phyloP scores from a whole-genome alignment of 2,797 vertebrate species.

The Tapera naevia region DNA sequence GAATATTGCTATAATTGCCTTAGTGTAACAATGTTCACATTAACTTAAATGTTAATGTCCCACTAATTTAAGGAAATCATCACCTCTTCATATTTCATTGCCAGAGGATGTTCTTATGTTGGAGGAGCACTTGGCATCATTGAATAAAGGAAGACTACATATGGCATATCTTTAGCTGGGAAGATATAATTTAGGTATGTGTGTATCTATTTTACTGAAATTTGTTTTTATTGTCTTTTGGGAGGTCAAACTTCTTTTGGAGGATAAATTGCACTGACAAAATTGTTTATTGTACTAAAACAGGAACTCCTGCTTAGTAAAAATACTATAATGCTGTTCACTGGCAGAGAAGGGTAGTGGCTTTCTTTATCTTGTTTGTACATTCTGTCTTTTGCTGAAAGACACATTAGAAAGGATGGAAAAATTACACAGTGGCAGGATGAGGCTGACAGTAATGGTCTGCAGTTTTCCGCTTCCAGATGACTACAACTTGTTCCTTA shows the following conservation, averaged over 20 bases:
- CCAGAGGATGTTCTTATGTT: constrained; percentile 59
- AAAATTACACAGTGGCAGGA: constrained; percentile 40
- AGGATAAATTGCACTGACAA: background rate
- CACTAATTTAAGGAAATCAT: constrained; percentile 73
- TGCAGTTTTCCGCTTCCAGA: constrained; percentile 25
- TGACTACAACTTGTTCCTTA: constrained; percentile 49
- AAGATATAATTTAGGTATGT: background rate
- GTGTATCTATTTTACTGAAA: background rate
- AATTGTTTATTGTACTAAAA: constrained; percentile 3
- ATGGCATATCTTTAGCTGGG: background rate
- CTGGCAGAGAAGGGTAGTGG: constrained; percentile 35
- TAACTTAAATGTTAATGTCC: constrained; percentile 79
- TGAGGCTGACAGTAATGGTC: constrained; percentile 38
- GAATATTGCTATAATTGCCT: constrained; percentile 78
- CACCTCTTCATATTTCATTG: constrained; percentile 70
- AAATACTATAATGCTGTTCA: background rate
- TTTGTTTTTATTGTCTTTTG: background rate
- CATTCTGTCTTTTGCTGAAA: constrained; percentile 62
- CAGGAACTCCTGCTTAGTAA: constrained; percentile 7
- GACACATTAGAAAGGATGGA: constrained; percentile 49
- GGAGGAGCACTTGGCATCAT: constrained; percentile 12
- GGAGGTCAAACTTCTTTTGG: background rate
- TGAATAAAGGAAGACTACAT: background rate
- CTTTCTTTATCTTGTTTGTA: constrained; percentile 23
- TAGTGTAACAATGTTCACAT: constrained; percentile 70